These are phyloP conservation scores for Solenopsis fugax DNA, from an alignment of 1,140 invertebrate species.

Conservation along the genomic window DNA sequence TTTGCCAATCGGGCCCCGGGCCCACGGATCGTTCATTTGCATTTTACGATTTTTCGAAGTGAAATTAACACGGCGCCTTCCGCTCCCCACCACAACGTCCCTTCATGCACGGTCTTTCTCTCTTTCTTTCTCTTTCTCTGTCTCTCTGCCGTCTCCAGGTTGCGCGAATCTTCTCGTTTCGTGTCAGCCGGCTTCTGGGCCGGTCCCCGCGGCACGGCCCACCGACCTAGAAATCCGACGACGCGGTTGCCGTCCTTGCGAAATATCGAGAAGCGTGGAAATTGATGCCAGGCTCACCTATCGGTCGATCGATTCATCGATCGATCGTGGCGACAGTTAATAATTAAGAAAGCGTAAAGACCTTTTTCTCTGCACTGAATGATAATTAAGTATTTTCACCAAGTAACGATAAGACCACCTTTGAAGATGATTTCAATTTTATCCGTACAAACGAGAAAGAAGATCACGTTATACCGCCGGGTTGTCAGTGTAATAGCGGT, in stretches of 20 bases:
- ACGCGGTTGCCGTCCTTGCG: constrained; percentile 27
- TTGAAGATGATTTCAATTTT: constrained; percentile 28
- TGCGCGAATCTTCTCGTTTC: constrained; percentile 17
- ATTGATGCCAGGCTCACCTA: constrained; percentile 42
- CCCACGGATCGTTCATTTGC: constrained; percentile 82
- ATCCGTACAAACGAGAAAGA: background rate
- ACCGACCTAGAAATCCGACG: constrained; percentile 67
- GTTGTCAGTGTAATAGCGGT: constrained; percentile 20
- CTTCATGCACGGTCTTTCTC: background rate
- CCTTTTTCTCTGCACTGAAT: background rate
- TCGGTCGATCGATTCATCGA: constrained; percentile 30
- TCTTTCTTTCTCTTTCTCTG: constrained; percentile 9
- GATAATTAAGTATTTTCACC: constrained; percentile 55
- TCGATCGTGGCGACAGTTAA: constrained; percentile 13
- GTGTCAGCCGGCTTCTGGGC: constrained; percentile 34
- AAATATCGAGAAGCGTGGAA: constrained; percentile 55
- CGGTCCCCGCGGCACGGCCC: constrained; percentile 20
- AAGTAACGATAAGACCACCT: constrained; percentile 24
- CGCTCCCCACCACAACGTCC: constrained; percentile 25
- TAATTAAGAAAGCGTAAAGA: constrained; percentile 54
- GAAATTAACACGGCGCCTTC: constrained; percentile 83
- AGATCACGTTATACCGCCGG: background rate
- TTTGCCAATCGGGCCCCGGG: constrained; percentile 83
- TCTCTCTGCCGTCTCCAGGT: background rate
- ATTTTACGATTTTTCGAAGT: constrained; percentile 86